Evolutionary conservation across 1,140 invertebrate genomes (phyloP).

Genomic region (Trachymyrmex septentrionalis): DNA sequence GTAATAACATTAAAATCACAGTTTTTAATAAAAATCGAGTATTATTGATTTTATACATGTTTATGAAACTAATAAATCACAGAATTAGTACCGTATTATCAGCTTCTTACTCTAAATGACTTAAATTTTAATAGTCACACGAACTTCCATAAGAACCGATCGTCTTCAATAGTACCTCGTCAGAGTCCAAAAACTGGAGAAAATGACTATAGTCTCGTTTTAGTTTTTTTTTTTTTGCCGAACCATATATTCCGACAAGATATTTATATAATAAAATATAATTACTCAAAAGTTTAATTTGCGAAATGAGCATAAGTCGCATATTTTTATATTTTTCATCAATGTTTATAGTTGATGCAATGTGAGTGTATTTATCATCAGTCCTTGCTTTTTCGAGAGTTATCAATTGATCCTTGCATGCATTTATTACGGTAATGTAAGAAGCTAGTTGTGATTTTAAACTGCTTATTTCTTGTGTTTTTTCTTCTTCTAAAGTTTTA

Average conservation of each 20-base stretch:
- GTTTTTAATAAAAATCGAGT: too few relatives aligned
- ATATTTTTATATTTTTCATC: conserved; percentile 75
- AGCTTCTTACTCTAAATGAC: too few relatives aligned
- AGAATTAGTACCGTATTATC: too few relatives aligned
- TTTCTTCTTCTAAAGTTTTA: conserved; percentile 68
- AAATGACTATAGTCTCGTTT: too few relatives aligned
- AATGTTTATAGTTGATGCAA: conserved; percentile 66
- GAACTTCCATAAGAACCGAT: too few relatives aligned
- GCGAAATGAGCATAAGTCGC: conserved; percentile 70
- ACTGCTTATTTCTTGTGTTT: conserved; percentile 74
- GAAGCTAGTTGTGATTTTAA: conserved; percentile 72
- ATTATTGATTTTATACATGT: too few relatives aligned
- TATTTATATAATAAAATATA: conserved; percentile 30
- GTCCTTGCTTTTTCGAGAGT: conserved; percentile 61
- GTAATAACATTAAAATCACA: too few relatives aligned
- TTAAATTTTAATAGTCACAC: too few relatives aligned
- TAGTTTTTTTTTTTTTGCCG: too few relatives aligned
- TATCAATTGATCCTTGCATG: conserved; percentile 65
- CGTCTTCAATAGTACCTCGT: too few relatives aligned
- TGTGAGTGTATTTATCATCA: conserved; percentile 71
- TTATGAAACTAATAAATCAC: too few relatives aligned
- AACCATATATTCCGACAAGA: neutral
- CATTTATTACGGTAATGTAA: conserved; percentile 71
- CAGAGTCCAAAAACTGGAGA: too few relatives aligned
- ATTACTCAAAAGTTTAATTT: conserved; percentile 80